Evolutionary conservation across 2,113 vertebrate species (phyloP), one percentile per base, ranked within the genome.

Genomic region (Lycaon pictus): DNA sequence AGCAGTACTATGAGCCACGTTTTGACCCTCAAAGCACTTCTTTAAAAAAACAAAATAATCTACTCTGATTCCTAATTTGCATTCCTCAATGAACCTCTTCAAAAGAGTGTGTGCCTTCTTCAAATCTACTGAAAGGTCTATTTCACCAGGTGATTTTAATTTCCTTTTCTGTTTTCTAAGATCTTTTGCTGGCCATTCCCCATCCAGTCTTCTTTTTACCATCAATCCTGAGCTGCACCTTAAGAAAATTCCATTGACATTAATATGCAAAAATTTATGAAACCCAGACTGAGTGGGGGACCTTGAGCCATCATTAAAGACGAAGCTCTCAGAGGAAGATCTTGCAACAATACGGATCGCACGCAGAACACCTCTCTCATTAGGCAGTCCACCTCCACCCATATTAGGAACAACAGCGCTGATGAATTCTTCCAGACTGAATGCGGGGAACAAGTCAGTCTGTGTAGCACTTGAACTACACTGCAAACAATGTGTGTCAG

Each of bases 21-120:
- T 65, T 27, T 65, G 12, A 69, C 25, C 6, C 13, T 74, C 19
- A 29, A 63, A 84, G 72, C 2, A 93, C 27, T 88, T 63, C 6
- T 43, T 43, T 56, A 37, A 32, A 83, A 84, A 51, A 27, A 71
- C 62, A 35, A 88, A 96, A n/a, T 74, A 32, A 76, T 83, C 85
- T n/a, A 72, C 16, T 87, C 56, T 71, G 55, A 76, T 90, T 94
- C 86, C 55, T 80, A 84, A 97, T 63, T 86, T 67, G 27, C 17
- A 79, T 69, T 65, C 56, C 60, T 95, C 63, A 76, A 72, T 11
- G 72, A 88, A 43, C 35, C 11, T 11, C 76, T 86, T 25, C 13
- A 56, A 58, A 51, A 55, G 15, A 60, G 2, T 67, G n/a, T 11
- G 23, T 4, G 17, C 51, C 92, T 80, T 77, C 53, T 71, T 84